Evolutionary conservation across 2,113 vertebrate genomes (phyloP), one percentile per base, ranked within the genome.

Genomic region (Tringa solitaria): DNA sequence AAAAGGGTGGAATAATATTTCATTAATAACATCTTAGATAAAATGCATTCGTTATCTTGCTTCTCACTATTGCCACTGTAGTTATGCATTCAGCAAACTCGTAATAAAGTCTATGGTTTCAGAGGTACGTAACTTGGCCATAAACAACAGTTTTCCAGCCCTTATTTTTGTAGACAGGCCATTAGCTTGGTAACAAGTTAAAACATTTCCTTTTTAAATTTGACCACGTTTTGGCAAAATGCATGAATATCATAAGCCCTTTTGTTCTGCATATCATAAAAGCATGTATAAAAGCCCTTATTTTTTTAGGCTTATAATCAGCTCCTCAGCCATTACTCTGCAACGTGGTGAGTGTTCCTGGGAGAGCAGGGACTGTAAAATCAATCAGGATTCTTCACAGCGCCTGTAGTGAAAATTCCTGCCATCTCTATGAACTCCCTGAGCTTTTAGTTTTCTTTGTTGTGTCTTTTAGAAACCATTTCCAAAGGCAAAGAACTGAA

Each of bases 321-420:
- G 30, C n/a, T 92, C 60, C 19, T 56, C 50, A 92, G 53, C 12
- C 43, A 28, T 64, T 91, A 46, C 35, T 82, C 48, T 64, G 26
- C 61, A 68, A 83, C 0, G 0, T 30, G 8, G 75, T 33, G 50
- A 83, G 50, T 0, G 0, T 37, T 86, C 46, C 80, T 57, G 43
- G 43, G 51, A 87, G 41, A 19, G 51, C 2, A 1, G 27, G n/a
- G 19, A 5, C 18, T 41, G 10, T 68, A 64, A 94, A 94, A 94
- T 80, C 43, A 82, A 73, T 54, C 46, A 33, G 60, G n/a, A 90
- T 63, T 78, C 83, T 87, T 86, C 51, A 57, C 28, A 28, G 22
- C 3, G 3, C 50, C 75, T 14, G 54, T 13, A 14, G 15, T 74
- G 32, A 92, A 95, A 92, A 93, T 69, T 93, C 41, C 83, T 90